Base-by-base conservation (phyloP, 2,797 vertebrate genomes). In the Scomberomorus guttatus region DNA sequence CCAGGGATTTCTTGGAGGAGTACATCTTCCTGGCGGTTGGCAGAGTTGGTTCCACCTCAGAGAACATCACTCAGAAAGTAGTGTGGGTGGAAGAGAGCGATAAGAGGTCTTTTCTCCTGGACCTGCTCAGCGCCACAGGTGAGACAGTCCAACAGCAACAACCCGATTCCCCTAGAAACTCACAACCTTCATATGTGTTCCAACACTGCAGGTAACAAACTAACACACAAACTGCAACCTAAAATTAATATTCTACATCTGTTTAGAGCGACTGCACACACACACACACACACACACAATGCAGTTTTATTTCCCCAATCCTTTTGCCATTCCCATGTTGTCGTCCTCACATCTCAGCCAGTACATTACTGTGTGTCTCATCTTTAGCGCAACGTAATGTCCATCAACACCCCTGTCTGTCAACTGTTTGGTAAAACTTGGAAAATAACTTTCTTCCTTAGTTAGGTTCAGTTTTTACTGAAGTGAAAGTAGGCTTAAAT, bases 21-120 rank as follows among this genome's bases (percentile, higher is more conserved):
- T 99, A 99, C 76, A 99, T 99, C 82, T 99, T 99, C 88, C 87
- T 99, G 93, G 98, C 98, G 2, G 97, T 99, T 77, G 98, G 98
- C 77, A 94, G 98, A 92, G 98, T 99, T 86, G 98, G 98, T 7
- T 99, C 97, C 89, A 98, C 98, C 69, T 99, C 97, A 14, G 97
- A 99, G 90, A 99, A 99, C 82, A 99, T 99, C 75, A 99, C 97
- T 61, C 98, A 99, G 93, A 99, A 99, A 89, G 98, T 99, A 50
- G 97, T 99, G 63, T 99, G 97, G 98, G 97, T 99, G 51, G 98
- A 99, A 72, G 98, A 99, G 58, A 88, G 78, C 52, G 98, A 99
- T 79, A 99, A 99, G 92, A 91, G 98, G 79, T 99, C 97, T 2
- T 99, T 98, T 93, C 95, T 99, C 74, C 95, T 98, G 81, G 98